Evolutionary conservation across 2,888 invertebrate species (phyloP).

Genomic region (Drosophila austrosaltans): DNA sequence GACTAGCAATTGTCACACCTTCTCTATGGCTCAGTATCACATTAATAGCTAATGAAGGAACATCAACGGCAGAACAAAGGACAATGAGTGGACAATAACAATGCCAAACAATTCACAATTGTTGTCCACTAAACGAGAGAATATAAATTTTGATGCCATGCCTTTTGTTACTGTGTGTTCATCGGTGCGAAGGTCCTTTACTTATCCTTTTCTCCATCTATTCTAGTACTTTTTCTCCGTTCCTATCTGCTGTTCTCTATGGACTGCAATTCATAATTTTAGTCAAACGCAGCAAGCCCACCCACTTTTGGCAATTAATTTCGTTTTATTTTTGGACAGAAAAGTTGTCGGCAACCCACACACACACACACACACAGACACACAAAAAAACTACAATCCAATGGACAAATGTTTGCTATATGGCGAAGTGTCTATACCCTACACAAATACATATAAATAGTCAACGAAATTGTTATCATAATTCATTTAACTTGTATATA

Average conservation of each 20-base stretch:
- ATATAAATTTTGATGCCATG: constrained; percentile 5
- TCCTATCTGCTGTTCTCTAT: neutral
- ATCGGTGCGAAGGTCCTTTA: constrained; percentile 3
- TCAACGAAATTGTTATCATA: too few relatives aligned
- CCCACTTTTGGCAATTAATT: constrained; percentile 52
- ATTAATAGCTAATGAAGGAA: constrained; percentile 73
- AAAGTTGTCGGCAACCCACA: constrained; percentile 12
- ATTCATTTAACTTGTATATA: too few relatives aligned
- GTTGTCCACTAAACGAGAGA: constrained; percentile 25
- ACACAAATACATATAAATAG: neutral
- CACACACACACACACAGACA: too few relatives aligned
- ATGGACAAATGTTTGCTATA: neutral
- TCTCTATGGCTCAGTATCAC: constrained; percentile 52
- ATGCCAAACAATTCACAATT: constrained; percentile 36
- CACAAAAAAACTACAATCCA: too few relatives aligned
- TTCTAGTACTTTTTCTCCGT: too few relatives aligned
- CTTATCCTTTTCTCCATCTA: neutral
- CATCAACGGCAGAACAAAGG: constrained; percentile 35
- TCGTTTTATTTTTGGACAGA: constrained; percentile 51
- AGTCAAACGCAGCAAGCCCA: neutral
- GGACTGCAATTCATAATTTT: constrained; percentile 12
- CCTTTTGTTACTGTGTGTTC: constrained; percentile 6
- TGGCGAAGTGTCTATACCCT: neutral
- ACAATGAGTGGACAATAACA: constrained; percentile 32
- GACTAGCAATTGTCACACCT: constrained; percentile 72